Percentiles rank a stretch among this genome's conserved stretches.
These are phyloP conservation scores for Manis javanica DNA, from an alignment of 2,797 vertebrate genomes.

Conservation along the genomic window DNA sequence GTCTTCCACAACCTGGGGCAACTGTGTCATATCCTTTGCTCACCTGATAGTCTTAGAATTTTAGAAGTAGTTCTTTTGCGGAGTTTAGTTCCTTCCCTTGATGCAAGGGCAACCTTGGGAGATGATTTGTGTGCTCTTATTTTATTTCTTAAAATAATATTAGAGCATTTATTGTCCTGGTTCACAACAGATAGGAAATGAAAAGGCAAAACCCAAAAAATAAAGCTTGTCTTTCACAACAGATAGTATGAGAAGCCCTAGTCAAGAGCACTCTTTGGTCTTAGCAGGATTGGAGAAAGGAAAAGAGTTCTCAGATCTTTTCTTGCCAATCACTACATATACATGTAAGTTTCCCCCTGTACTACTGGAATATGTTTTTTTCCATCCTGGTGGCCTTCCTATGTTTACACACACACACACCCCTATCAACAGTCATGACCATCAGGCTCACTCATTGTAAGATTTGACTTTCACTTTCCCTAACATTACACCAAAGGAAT, in stretches of 20 bases:
- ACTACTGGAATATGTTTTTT: background rate
- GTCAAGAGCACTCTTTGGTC: background rate
- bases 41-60: background rate
- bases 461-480: conserved; percentile 21
- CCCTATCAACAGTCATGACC: background rate
- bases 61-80: background rate
- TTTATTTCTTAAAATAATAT: background rate
- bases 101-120: background rate
- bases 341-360: background rate
- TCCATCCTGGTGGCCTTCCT: background rate
- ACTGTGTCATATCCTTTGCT: background rate
- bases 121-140: background rate
- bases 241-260: background rate
- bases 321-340: background rate
- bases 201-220: background rate
- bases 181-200: background rate
- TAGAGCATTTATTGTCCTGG: background rate
- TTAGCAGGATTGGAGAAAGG: background rate
- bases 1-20: background rate
- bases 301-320: background rate
- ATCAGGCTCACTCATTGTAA: background rate
- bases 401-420: background rate
- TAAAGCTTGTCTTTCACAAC: background rate
- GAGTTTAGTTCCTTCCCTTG: background rate
- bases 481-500: background rate